Base-by-base conservation (phyloP, 2,888 invertebrate species). In the Cosmopolites sordidus region DNA sequence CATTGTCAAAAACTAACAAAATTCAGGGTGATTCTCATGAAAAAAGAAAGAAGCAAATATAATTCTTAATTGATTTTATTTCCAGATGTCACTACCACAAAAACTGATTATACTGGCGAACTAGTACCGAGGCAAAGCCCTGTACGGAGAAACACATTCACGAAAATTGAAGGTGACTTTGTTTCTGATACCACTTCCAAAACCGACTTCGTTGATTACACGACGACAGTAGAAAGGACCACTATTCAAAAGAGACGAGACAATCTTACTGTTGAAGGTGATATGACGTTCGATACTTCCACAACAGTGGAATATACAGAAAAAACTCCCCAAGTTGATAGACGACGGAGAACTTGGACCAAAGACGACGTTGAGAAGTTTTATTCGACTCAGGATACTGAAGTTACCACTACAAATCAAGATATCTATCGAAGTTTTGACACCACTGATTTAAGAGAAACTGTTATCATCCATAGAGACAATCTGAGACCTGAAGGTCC, bases 81-180 rank as follows among this genome's bases (percentile, higher is more conserved):
- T 78, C 60, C 72, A 87, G 87, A 83, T 73, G 77, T 80, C 51
- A 87, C 87, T 53, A 88, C 87, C 45, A 79, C 81, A 46, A 82
- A 83, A 63, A 73, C 79, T 56, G 86, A 84, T 67, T 88, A 83
- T 70, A 85, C 84, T 59, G 81, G 83, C n/a, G 80, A 82, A 69
- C 77, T 80, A 59, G 77, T 79, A 3, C 83, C 84, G 67, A 77
- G 83, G 64, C 79, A 83, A 39, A 81, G 77, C 66, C 81, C 84
- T 53, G 81, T 86, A 43, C 77, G 88, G 61, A 79, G 87, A 48
- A 86, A 87, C 65, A 89, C 88, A 1, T 88, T 83, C 78, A 88
- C 88, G 0, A 88, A 88, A 71, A 75, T 86, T 40, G 87, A 86
- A 73, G 87, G 87, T 22, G 87, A 87, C 50, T 82, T 87, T 72